Evolutionary conservation across 2,113 vertebrate genomes (phyloP), one percentile per base, ranked within the genome.

Genomic region (Furnarius figulus): DNA sequence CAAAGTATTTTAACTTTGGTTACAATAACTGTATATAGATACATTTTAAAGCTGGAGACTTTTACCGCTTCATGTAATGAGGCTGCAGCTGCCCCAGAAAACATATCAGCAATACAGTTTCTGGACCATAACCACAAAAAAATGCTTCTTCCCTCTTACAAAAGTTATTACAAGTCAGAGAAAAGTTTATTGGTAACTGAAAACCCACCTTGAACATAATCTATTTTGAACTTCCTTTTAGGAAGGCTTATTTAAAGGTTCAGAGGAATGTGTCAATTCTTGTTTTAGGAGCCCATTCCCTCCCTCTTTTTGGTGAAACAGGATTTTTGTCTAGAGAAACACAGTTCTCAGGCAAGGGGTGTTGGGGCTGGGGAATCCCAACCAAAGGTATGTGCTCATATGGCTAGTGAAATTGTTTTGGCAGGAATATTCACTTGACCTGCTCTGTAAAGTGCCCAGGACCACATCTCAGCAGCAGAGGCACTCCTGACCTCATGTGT

Each of bases 361-460:
- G 96, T 55, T 2, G 2, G 47, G n/a, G 18, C 4, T 58, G 65
- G 79, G 89, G 87, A 95, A 96, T 96, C 85, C 76, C 87, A 91
- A 20, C 59, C 81, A 96, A 94, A 96, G 46, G 68, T 89, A 95
- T 95, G 88, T 72, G 74, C 67, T 95, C 63, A 87, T 74, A 68
- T 84, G 74, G 82, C 71, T 93, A 61, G 86, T 84, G 82, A 93
- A 96, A 78, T 76, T 81, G 78, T 94, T 86, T 89, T 85, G 76
- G 28, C 74, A 84, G 71, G 71, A 63, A 31, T 49, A 44, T 71
- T 91, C 33, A 25, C 39, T 50, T 82, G 89, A 61, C 62, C 93
- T 95, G 73, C 85, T 37, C 2, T 53, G 27, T 87, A 40, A 49
- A 79, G 80, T 52, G 44, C 62, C 68, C 49, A 80, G 65, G 77